Percentiles rank a stretch among this genome's conserved stretches.
Evolutionary conservation across 2,113 vertebrate genomes (phyloP).

Genomic region (Martes martes): DNA sequence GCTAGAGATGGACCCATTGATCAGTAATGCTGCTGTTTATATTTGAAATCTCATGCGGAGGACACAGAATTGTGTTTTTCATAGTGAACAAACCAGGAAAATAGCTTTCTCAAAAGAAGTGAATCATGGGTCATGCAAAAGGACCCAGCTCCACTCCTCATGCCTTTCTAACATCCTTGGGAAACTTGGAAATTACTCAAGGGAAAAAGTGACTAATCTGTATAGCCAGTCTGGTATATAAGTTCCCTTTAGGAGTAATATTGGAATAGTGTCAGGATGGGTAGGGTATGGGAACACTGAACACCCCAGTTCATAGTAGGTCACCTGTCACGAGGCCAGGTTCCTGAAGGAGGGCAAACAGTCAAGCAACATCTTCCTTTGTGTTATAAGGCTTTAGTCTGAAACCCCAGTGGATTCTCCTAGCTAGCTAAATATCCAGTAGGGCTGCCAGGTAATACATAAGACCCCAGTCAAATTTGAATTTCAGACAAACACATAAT

Average conservation of each 20-base stretch:
- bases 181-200: not conserved
- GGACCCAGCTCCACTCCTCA: not conserved
- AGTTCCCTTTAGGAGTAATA: not conserved
- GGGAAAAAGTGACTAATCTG: not conserved
- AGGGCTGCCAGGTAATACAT: not conserved
- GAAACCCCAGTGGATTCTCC: not conserved
- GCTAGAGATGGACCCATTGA: not conserved
- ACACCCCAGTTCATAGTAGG: not conserved
- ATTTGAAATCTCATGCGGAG: not conserved
- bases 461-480: not conserved
- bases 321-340: not conserved
- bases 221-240: not conserved
- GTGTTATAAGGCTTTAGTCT: not conserved
- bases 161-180: not conserved
- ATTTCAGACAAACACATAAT: constrained; percentile 23
- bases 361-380: not conserved
- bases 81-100: not conserved
- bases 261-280: not conserved
- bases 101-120: not conserved
- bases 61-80: not conserved
- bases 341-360: not conserved
- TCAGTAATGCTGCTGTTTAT: not conserved
- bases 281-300: not conserved
- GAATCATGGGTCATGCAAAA: not conserved
- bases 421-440: not conserved